Evolutionary conservation across 2,797 vertebrate genomes (phyloP).

Genomic region (Peromyscus nudipes): DNA sequence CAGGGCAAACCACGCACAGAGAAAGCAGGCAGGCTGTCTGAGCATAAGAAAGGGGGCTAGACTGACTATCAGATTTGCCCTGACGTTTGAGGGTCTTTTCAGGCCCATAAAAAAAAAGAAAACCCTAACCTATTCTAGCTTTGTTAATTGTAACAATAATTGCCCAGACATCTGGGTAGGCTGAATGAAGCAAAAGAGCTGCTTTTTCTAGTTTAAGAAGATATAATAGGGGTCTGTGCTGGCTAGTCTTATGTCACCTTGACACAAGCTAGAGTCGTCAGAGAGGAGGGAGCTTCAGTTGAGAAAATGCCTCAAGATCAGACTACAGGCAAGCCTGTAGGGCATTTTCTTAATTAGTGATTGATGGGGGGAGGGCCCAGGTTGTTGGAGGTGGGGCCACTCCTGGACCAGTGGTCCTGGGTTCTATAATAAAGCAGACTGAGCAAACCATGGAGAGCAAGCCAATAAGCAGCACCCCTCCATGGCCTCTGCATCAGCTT

Average conservation of each 20-base stretch:
- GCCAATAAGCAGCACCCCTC: neutral
- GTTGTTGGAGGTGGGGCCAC: neutral
- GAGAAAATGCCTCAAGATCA: neutral
- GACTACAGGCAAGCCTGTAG: neutral
- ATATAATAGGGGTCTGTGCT: neutral
- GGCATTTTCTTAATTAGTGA: neutral
- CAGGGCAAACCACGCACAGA: neutral
- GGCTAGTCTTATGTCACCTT: neutral
- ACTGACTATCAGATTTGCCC: neutral
- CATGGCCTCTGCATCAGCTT: neutral
- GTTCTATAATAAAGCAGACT: neutral
- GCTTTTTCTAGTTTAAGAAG: neutral
- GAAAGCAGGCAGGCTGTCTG: neutral
- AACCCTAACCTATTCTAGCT: neutral
- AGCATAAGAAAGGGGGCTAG: neutral
- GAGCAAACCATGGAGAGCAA: neutral
- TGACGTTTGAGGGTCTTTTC: conserved; percentile 21
- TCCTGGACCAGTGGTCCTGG: neutral
- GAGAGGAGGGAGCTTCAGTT: neutral
- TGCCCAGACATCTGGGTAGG: neutral
- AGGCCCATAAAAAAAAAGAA: neutral
- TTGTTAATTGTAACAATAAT: neutral
- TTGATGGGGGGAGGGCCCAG: neutral
- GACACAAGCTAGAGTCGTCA: neutral
- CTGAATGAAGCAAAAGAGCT: neutral